A percentile compares a stretch with the other conserved stretches of the same genome.
Evolutionary conservation across 2,888 invertebrate species (phyloP).

Genomic region (Nymphalis urticae): DNA sequence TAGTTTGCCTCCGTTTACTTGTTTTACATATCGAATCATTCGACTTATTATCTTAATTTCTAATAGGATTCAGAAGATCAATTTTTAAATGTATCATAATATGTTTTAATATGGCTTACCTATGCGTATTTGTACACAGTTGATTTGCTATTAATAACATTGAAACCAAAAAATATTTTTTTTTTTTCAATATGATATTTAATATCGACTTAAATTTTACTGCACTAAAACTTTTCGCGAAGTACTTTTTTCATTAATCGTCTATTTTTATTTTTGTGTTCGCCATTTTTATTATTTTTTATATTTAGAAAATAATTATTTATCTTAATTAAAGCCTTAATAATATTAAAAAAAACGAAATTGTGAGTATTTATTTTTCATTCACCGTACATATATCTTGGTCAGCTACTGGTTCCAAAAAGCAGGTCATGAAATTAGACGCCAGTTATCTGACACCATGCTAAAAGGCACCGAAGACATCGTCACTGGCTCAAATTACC

Average conservation of each 20-base stretch:
- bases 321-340: background rate
- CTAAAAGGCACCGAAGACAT: constrained; percentile 69
- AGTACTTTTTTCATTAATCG: no score
- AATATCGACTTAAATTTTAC: no score
- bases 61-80: no score
- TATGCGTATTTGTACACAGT: no score
- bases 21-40: background rate
- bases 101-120: no score
- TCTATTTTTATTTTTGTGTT: background rate
- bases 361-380: background rate
- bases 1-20: background rate
- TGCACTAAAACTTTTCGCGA: no score
- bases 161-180: no score
- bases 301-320: background rate
- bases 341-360: no score
- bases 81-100: no score
- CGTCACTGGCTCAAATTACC: constrained; percentile 33
- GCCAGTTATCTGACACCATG: constrained; percentile 56
- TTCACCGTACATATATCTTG: background rate
- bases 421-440: constrained; percentile 42
- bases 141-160: no score
- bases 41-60: background rate
- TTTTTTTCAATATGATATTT: no score
- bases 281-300: no score
- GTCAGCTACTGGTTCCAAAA: constrained; percentile 31